phyloP scores from a whole-genome alignment of 2,888 invertebrate species.

The Arctia plantaginis region DNA sequence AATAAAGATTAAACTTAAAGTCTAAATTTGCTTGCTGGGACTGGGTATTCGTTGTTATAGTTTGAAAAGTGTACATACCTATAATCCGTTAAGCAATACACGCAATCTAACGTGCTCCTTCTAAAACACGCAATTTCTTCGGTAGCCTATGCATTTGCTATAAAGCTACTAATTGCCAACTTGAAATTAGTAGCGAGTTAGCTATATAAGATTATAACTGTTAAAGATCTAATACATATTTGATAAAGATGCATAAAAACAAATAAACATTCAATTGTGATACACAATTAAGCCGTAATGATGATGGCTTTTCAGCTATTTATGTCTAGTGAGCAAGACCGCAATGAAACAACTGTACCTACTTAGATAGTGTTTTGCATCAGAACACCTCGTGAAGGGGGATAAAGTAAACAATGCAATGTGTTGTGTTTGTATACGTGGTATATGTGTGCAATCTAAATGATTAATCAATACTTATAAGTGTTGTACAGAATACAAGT shows the following conservation, averaged over 20 bases:
- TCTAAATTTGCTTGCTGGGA: slow-evolving; percentile 21
- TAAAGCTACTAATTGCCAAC: slow-evolving; percentile 28
- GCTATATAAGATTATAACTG: slow-evolving; percentile 42
- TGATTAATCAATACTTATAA: too few species aligned
- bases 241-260: background rate
- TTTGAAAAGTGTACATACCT: slow-evolving; percentile 42
- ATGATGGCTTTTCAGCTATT: background rate
- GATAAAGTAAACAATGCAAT: background rate
- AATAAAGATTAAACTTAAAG: background rate
- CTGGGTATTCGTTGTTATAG: slow-evolving; percentile 30
- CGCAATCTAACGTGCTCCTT: slow-evolving; percentile 60
- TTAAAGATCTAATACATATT: slow-evolving; percentile 9
- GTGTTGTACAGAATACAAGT: too few species aligned
- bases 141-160: slow-evolving; percentile 48
- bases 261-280: background rate
- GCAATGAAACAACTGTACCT: background rate
- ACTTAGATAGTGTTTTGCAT: background rate
- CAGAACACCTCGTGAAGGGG: background rate
- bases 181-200: slow-evolving; percentile 50
- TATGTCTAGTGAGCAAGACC: background rate
- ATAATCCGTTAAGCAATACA: slow-evolving; percentile 56
- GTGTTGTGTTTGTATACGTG: background rate
- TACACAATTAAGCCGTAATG: background rate
- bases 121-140: slow-evolving; percentile 57
- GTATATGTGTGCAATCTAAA: too few species aligned